A percentile compares a stretch with the other conserved stretches of the same genome.
These are phyloP conservation scores for Frieseomelitta varia DNA, from an alignment of 1,140 invertebrate genomes.

Conservation along the genomic window DNA sequence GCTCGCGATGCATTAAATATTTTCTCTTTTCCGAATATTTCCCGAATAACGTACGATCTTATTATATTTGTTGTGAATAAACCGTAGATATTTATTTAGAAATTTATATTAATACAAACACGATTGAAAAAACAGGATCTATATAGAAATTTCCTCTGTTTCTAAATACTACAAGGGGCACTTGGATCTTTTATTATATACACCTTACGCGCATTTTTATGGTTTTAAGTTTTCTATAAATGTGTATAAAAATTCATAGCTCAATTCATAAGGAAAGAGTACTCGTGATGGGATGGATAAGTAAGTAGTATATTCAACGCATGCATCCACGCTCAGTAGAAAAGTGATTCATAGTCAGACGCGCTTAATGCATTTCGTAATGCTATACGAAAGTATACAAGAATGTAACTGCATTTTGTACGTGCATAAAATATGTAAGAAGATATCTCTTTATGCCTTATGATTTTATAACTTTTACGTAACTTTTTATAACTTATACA, in stretches of 20 bases:
- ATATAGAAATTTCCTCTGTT: not conserved
- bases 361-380: no score
- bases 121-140: not conserved
- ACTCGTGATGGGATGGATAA: not conserved
- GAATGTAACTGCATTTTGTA: not conserved
- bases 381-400: no score
- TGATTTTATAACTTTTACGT: no score
- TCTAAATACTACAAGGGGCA: not conserved
- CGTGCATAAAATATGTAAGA: not conserved
- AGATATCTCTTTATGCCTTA: no score
- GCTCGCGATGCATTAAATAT: not conserved
- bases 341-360: not conserved
- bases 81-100: not conserved
- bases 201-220: not conserved
- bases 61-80: not conserved
- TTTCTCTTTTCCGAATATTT: not conserved
- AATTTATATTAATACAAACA: not conserved
- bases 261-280: not conserved
- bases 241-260: not conserved
- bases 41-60: not conserved
- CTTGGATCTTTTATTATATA: not conserved
- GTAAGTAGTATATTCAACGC: slow-evolving; percentile 10
- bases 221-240: not conserved
- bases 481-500: not conserved
- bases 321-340: not conserved